Evolutionary conservation across 2,888 invertebrate species (phyloP), one percentile per base, ranked within the genome.

Genomic region (Rhingia campestris): DNA sequence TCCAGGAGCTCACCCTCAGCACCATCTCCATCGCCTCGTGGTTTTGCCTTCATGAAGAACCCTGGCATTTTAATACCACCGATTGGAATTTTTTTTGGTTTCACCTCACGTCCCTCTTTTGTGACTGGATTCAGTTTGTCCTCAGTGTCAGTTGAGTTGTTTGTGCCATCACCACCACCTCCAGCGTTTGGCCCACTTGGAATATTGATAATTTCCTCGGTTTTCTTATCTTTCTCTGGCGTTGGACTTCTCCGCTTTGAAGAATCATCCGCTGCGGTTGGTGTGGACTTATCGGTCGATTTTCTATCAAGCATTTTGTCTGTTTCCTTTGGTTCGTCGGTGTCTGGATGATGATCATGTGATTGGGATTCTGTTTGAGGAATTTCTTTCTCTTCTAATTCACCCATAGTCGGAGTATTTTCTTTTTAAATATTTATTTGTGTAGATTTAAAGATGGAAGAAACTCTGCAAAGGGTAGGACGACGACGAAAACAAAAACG

Each of bases 41-140:
- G 95, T 87, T 95, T 95, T 89, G 94, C 95, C 87, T 95, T 94
- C 80, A 95, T 95, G 88, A 96, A 96, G 92, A 96, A 96, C 12
- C 96, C 96, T 4, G 96, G 96, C 94, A 96, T 95, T 92, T 96
- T 96, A 86, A 96, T 95, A n/a, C 96, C 96, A 61, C 96, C 96
- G 88, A 96, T 96, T 4, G 96, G 96, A 88, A 96, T 96, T 90
- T 96, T 96, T 90, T 95, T 95, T 76, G 95, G 95, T 89, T 95
- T 95, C 39, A 95, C 95, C 91, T 95, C 95, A 82, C 95, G 93
- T 61, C 95, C 95, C 87, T 95, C 94, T 87, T 94, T 94, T 5
- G 93, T 93, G 37, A 86, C 81, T 33, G 81, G 81, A 74, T 81
- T 86, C 12, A 90, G 86, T 85, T 90, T 90, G 67, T 90, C 90